These are phyloP conservation scores for Augiades crinisus DNA, from an alignment of 2,888 invertebrate genomes.

Conservation along the genomic window DNA sequence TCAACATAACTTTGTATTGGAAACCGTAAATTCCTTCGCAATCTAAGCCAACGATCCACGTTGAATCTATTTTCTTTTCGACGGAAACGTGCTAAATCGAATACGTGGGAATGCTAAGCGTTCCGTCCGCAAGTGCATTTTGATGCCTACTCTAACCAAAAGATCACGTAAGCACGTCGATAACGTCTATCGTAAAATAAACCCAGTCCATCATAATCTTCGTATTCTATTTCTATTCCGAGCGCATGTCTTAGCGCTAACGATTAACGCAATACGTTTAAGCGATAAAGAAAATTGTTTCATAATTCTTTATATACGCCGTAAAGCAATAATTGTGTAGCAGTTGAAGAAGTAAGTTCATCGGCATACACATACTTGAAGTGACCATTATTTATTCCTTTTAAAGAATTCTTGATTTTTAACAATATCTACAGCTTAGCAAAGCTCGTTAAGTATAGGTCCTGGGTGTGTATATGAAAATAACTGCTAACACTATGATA, in stretches of 20 bases:
- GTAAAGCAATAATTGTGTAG: too few relatives aligned
- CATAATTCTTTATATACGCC: too few relatives aligned
- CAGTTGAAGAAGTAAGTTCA: too few relatives aligned
- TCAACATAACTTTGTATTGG: conserved; percentile 2
- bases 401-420: too few relatives aligned
- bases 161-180: conserved; percentile 20
- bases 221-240: neutral
- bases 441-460: too few relatives aligned
- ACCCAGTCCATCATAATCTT: conserved; percentile 9
- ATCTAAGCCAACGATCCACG: conserved; percentile 20
- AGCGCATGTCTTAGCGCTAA: neutral
- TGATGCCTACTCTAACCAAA: conserved; percentile 7
- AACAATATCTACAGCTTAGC: too few relatives aligned
- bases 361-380: too few relatives aligned
- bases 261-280: neutral
- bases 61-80: conserved; percentile 23
- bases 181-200: conserved; percentile 18
- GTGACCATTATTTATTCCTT: too few relatives aligned
- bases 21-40: conserved; percentile 11
- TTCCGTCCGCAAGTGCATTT: conserved; percentile 12
- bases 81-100: conserved; percentile 23
- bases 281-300: too few relatives aligned
- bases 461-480: too few relatives aligned
- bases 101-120: conserved; percentile 21
- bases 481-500: too few relatives aligned